Conservation (phyloP, 2,888 invertebrate genomes). For the Agrochola litura region DNA sequence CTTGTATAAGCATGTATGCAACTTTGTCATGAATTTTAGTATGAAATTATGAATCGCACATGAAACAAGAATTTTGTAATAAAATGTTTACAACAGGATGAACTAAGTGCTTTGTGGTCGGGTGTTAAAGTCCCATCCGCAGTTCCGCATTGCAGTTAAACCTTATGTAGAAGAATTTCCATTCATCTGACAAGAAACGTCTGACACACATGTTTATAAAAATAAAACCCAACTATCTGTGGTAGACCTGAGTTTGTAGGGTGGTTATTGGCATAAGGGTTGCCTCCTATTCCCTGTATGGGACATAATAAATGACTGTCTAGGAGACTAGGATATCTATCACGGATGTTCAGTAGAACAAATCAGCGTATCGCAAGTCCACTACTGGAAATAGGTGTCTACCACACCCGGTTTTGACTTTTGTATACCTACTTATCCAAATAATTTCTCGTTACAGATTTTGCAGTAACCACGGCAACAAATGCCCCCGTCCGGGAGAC, state of each 20-base stretch:
- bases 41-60: conserved; percentile 8
- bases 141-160: conserved; percentile 44
- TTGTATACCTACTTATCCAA: neutral
- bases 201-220: neutral
- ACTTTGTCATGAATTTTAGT: conserved; percentile 9
- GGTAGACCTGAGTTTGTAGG: neutral
- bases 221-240: conserved; percentile 4
- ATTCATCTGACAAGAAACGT: neutral
- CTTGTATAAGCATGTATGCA: neutral
- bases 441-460: conserved; percentile 91
- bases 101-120: conserved; percentile 37
- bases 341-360: neutral
- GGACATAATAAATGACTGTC: neutral
- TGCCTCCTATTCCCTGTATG: neutral
- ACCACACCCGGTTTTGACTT: neutral
- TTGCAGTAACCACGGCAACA: conserved; percentile 98
- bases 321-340: neutral
- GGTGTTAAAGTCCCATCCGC: conserved; percentile 19
- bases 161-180: neutral
- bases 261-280: neutral
- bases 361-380: neutral
- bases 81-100: conserved; percentile 38
- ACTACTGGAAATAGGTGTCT: neutral
- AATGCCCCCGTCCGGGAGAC: conserved; percentile 94
- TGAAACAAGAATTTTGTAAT: conserved; percentile 19